Percentiles rank a stretch among this genome's conserved stretches.
These are phyloP conservation scores for Corythornis cristatus DNA, from an alignment of 2,113 vertebrate genomes.

Conservation along the genomic window DNA sequence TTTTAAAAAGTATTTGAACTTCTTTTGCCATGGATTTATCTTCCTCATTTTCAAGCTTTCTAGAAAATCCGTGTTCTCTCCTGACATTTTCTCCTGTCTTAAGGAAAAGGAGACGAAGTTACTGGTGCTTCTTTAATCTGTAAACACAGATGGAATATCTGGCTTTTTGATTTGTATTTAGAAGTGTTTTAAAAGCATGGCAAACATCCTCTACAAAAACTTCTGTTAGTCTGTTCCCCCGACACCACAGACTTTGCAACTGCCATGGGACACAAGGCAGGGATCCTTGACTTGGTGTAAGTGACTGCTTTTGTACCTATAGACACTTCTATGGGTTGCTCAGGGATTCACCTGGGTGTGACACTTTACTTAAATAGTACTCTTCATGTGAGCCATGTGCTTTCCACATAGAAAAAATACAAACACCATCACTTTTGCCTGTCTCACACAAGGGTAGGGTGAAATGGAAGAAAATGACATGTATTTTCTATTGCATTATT, in stretches of 20 bases:
- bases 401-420: neutral
- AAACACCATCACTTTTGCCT: neutral
- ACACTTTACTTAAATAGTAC: neutral
- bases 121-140: neutral
- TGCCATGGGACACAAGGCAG: neutral
- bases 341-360: neutral
- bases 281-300: neutral
- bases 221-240: neutral
- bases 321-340: neutral
- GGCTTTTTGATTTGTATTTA: conserved; percentile 17
- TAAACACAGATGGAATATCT: conserved; percentile 44
- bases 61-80: neutral
- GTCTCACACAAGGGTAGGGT: neutral
- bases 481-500: neutral
- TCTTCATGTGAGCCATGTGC: neutral
- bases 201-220: conserved; percentile 13
- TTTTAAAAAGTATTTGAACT: neutral
- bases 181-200: conserved; percentile 37
- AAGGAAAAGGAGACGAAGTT: neutral
- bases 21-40: neutral
- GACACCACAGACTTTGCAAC: fast-evolving
- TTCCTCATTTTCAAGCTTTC: conserved; percentile 14
- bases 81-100: neutral
- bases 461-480: neutral
- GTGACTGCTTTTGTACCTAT: neutral